A percentile compares a stretch with the other conserved stretches of the same genome.
Conservation (phyloP, 1,140 invertebrate genomes). For the Samia ricini region DNA sequence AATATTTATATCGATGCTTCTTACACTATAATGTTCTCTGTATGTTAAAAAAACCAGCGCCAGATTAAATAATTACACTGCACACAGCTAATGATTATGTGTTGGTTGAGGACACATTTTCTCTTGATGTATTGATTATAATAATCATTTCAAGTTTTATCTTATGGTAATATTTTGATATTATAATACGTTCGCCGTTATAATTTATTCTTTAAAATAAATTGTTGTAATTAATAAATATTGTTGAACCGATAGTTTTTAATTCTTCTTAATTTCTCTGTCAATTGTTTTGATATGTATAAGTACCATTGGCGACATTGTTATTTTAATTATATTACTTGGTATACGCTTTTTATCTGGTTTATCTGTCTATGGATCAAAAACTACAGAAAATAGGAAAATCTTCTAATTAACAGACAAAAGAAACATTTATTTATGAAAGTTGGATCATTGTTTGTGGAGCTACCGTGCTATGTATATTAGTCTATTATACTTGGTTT, state of each 20-base stretch:
- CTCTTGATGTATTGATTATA: conserved; percentile 6
- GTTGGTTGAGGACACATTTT: conserved; percentile 4
- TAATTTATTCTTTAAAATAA: neutral
- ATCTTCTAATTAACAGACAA: no score
- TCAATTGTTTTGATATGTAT: no score
- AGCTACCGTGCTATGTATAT: no score
- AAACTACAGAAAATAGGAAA: no score
- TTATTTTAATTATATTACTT: no score
- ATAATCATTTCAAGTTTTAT: conserved; percentile 1
- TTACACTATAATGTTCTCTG: conserved; percentile 7
- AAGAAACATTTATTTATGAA: no score
- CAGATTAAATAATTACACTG: conserved; percentile 15
- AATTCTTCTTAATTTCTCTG: neutral
- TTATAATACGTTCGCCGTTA: neutral
- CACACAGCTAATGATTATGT: conserved; percentile 10
- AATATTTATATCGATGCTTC: conserved; percentile 21
- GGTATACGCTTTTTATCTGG: no score
- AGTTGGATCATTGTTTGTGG: no score
- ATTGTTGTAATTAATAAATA: neutral
- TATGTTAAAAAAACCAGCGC: conserved; percentile 8
- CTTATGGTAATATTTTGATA: neutral
- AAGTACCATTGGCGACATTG: no score
- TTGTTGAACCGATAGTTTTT: no score
- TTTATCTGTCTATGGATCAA: no score
- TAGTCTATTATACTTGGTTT: no score